Evolutionary conservation across 2,888 invertebrate species (phyloP).

Genomic region (Xestia ashworthii): DNA sequence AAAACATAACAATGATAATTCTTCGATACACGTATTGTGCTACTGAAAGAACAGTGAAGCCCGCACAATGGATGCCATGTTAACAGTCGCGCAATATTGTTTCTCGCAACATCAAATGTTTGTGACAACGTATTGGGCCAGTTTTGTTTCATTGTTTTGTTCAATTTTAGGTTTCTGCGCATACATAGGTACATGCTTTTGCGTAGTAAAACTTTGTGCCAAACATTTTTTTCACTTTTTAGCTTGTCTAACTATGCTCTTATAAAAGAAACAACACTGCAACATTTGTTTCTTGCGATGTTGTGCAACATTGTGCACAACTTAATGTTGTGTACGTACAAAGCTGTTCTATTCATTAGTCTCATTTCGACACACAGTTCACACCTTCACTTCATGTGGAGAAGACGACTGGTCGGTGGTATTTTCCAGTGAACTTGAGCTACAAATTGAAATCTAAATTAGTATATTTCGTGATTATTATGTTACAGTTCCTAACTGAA

Average conservation of each 20-base stretch:
- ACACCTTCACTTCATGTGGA: conserved; percentile 24
- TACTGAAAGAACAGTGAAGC: neutral
- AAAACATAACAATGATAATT: neutral
- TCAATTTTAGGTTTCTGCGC: neutral
- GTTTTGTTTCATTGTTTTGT: neutral
- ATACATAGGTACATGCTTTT: too few relatives aligned
- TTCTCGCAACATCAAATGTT: neutral
- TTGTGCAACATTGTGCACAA: neutral
- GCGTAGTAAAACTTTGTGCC: neutral
- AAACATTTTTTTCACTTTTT: neutral
- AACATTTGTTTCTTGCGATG: neutral
- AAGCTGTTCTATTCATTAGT: neutral
- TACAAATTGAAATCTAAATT: conserved; percentile 41
- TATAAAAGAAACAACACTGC: neutral
- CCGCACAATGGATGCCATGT: neutral
- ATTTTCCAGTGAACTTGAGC: conserved; percentile 39
- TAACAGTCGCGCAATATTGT: neutral
- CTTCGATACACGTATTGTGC: neutral
- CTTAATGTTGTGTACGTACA: neutral
- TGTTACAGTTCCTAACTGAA: neutral
- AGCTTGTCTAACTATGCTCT: neutral
- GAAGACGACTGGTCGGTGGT: conserved; percentile 21
- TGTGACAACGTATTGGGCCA: neutral
- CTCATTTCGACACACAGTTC: neutral
- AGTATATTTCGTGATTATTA: conserved; percentile 18